These are phyloP conservation scores for Ptilonorhynchus violaceus DNA, from an alignment of 2,113 vertebrate genomes.

Conservation along the genomic window DNA sequence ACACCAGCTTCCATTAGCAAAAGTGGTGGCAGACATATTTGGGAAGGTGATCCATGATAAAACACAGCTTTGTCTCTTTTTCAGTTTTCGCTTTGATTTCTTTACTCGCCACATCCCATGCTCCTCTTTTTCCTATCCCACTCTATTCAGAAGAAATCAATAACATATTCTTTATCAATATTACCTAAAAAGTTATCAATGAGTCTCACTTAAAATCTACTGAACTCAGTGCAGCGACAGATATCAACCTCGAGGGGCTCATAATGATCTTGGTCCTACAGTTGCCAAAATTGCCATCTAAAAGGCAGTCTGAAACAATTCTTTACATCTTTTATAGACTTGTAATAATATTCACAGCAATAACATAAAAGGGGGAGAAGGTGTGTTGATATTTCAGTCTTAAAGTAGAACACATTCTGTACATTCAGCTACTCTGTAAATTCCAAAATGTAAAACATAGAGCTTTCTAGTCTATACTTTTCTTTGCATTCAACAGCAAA, in stretches of 20 bases:
- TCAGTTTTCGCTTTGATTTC: conserved; percentile 25
- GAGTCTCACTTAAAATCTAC: background rate
- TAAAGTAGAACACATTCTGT: background rate
- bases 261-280: background rate
- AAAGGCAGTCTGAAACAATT: background rate
- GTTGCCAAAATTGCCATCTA: background rate
- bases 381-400: background rate
- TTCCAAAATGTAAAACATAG: background rate
- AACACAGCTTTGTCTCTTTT: background rate
- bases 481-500: background rate
- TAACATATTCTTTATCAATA: background rate
- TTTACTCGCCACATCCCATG: background rate
- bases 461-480: background rate
- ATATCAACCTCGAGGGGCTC: background rate
- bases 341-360: background rate
- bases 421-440: background rate
- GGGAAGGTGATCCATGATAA: conserved; percentile 50
- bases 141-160: conserved; percentile 10
- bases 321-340: background rate
- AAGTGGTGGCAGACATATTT: conserved; percentile 41
- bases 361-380: background rate
- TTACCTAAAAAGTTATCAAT: background rate
- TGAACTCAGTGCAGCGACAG: background rate
- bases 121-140: background rate
- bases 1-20: conserved; percentile 49